These are phyloP conservation scores for Lutraria rhynchaena DNA, from an alignment of 1,140 invertebrate genomes.

Conservation along the genomic window DNA sequence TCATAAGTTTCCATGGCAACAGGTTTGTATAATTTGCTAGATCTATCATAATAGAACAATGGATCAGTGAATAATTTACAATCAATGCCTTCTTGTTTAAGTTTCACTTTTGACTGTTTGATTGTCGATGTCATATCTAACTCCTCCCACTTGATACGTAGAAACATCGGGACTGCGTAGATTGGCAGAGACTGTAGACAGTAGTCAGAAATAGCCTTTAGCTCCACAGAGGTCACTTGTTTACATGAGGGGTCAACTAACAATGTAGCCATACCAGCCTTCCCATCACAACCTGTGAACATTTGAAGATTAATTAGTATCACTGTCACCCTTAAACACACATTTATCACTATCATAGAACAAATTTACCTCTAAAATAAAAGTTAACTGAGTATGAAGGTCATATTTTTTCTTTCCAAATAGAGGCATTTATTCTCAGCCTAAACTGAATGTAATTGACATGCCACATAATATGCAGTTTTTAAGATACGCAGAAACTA, in stretches of 20 bases:
- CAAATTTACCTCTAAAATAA: too few species aligned
- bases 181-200: slow-evolving; percentile 85
- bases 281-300: slow-evolving; percentile 70
- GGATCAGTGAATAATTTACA: slow-evolving; percentile 89
- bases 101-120: slow-evolving; percentile 76
- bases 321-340: too few species aligned
- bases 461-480: too few species aligned
- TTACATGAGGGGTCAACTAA: slow-evolving; percentile 33
- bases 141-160: slow-evolving; percentile 85
- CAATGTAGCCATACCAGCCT: slow-evolving; percentile 72
- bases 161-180: slow-evolving; percentile 94
- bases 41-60: slow-evolving; percentile 87
- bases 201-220: slow-evolving; percentile 66
- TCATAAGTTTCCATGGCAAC: slow-evolving; percentile 77
- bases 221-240: neutral
- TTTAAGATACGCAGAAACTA: too few species aligned
- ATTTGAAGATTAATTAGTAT: too few species aligned
- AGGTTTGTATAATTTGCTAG: slow-evolving; percentile 84
- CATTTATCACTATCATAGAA: too few species aligned
- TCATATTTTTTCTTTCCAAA: too few species aligned
- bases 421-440: too few species aligned
- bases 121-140: slow-evolving; percentile 72
- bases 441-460: too few species aligned
- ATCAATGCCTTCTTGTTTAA: slow-evolving; percentile 95
- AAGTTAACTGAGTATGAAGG: too few species aligned